These are phyloP conservation scores for Alligator sinensis DNA, from an alignment of 2,113 vertebrate genomes.

Conservation along the genomic window DNA sequence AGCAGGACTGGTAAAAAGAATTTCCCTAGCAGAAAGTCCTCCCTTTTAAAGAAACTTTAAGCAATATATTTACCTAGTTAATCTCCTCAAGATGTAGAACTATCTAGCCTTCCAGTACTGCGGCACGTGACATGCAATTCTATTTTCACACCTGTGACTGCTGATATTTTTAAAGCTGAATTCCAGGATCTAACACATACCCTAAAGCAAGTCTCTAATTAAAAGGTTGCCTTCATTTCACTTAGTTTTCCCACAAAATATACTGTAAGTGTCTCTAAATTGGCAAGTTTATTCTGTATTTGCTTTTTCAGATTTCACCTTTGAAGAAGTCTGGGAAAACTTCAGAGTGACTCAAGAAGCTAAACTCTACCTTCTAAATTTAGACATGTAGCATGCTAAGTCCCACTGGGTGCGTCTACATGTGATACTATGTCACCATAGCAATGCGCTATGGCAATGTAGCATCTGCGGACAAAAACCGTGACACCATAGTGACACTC, in stretches of 20 bases:
- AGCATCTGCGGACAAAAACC: too few species aligned
- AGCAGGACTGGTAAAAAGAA: background rate
- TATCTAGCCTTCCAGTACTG: background rate
- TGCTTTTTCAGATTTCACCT: background rate
- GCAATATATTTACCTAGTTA: background rate
- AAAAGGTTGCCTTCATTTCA: background rate
- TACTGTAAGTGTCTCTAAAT: background rate
- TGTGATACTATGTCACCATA: too few species aligned
- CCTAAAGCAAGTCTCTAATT: background rate
- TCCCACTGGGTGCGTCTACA: too few species aligned
- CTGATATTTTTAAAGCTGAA: background rate
- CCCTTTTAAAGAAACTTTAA: background rate
- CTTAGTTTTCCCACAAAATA: background rate
- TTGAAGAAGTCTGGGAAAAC: background rate
- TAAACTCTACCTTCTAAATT: background rate
- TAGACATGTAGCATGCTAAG: too few species aligned
- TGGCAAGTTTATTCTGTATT: background rate
- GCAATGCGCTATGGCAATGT: too few species aligned
- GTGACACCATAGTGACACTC: too few species aligned
- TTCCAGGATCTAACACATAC: background rate
- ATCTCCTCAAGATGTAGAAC: background rate
- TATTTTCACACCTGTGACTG: background rate
- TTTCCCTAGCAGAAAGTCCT: background rate
- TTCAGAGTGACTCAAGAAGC: background rate
- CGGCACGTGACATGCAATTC: background rate